Base-by-base conservation (phyloP, 1,140 invertebrate genomes). In the Thaumatotibia leucotreta region DNA sequence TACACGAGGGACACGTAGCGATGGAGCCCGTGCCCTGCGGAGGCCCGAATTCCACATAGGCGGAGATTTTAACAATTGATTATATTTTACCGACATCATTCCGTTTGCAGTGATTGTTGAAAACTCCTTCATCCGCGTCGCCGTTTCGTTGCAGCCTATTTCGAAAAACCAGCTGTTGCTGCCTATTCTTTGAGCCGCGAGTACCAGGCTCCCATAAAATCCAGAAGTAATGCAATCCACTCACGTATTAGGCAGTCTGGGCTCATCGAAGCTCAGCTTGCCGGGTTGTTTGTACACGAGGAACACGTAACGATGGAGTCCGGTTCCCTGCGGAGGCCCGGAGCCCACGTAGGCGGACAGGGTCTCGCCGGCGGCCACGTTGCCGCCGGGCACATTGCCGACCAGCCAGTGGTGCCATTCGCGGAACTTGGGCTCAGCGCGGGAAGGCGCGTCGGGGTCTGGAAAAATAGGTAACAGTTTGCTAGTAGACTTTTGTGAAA, bases 401-500 rank as follows among this genome's bases (percentile, higher is more conserved):
- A 99, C 95, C 4, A 98, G 84, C 97, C 97, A 99, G 84, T 98
- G 97, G 76, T 97, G 95, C 95, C 95, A 97, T 91, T 98, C 97
- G 1, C 97, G 92, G 74, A 94, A 95, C 73, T 93, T 96, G 0
- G 96, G 97, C 6, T 95, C 92, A 17, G 93, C 86, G 33, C 97
- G 93, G 75, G 95, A 97, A 0, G 97, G 97, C 11, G 97, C 97
- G 93, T 98, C 97, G 8, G 97, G 97, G 93, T 98, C 97, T 96
- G 76, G 10, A 31, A 63, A 14, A 32, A 54, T 39, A 4, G 27
- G 2, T 6, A 29, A 29, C 6, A 29, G 27, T n/a, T n/a, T n/a
- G n/a, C n/a, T n/a, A n/a, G n/a, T n/a, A n/a, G n/a, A n/a, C n/a
- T n/a, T n/a, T n/a, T n/a, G n/a, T n/a, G n/a, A n/a, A n/a, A n/a